Evolutionary conservation across 2,888 invertebrate species (phyloP), one percentile per base, ranked within the genome.

Genomic region (Phortica magna): DNA sequence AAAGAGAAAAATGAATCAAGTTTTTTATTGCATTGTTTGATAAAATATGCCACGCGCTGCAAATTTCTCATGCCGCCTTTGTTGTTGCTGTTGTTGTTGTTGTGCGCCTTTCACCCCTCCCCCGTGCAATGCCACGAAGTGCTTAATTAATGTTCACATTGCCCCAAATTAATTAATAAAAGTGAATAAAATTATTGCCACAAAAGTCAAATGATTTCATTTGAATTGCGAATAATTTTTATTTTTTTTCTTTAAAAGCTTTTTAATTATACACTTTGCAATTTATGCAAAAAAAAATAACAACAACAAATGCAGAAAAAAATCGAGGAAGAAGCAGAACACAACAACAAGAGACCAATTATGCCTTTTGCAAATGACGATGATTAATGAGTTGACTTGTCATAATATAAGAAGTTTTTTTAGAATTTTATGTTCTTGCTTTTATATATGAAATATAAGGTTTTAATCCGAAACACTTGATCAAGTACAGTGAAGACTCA

Each of bases 71-170:
- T 7, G 64, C 12, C 14, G 64, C 12, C 39, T 9, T 39, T 22
- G 31, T 9, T 39, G 14, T 64, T 64, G 14, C 31, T 64, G 12
- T 39, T 64, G 9, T 10, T 39, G 64, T 12, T 59, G 3, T 31
- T 31, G 3, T 31, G 5, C 31, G 0, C 1, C 31, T 4, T 4
- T 4, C 5, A 1, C 31, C 31, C 31, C 31, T 31, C 31, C 31
- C 31, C 31, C 31, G 31, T 31, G 31, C 31, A 1, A 5, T 6
- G 53, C 53, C 2, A 85, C 85, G 87, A 87, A 87, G 87, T 85
- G 85, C 82, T 82, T 87, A 85, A 85, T 85, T 85, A 87, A 85
- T 70, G 84, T 87, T 87, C 84, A 82, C 80, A 85, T 84, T 87
- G 85, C 83, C 82, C 87, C 84, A 87, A 85, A 84, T 83, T 83